Evolutionary conservation across 2,113 vertebrate genomes (phyloP).

Genomic region (Nestor notabilis): DNA sequence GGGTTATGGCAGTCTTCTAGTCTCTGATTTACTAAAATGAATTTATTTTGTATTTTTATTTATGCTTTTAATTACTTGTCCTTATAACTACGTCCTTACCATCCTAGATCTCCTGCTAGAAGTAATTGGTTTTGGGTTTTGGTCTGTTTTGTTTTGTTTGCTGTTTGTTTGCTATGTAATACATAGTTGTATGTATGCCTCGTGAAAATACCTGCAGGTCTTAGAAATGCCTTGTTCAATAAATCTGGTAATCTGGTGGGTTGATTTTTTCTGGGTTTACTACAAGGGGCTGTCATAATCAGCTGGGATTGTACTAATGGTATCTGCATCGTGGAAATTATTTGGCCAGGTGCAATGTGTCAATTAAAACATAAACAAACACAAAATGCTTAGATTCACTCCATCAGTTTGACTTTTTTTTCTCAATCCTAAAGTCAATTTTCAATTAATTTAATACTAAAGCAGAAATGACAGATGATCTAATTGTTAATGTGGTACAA

Average conservation of each 20-base stretch:
- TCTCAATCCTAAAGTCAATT: not conserved
- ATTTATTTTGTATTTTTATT: not conserved
- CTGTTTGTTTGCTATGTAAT: not conserved
- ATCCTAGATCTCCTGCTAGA: not conserved
- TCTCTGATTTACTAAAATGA: not conserved
- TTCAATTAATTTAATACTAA: constrained; percentile 41
- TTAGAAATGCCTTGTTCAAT: not conserved
- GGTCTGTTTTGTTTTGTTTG: not conserved
- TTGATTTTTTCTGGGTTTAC: not conserved
- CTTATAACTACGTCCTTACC: not conserved
- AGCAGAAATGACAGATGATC: constrained; percentile 48
- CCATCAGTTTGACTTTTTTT: not conserved
- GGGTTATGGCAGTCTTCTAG: not conserved
- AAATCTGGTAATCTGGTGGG: not conserved
- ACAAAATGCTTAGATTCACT: not conserved
- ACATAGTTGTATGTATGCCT: not conserved
- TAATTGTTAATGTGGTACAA: constrained; percentile 58
- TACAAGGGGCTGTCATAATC: not conserved
- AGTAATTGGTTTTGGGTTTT: not conserved
- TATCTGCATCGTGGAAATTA: not conserved
- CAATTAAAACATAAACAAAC: constrained; percentile 6
- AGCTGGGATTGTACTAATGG: not conserved
- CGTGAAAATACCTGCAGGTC: not conserved
- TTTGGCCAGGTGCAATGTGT: not conserved
- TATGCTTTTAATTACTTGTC: not conserved